These are phyloP conservation scores for Hylaeus volcanicus DNA, from an alignment of 1,140 invertebrate species.

Conservation along the genomic window DNA sequence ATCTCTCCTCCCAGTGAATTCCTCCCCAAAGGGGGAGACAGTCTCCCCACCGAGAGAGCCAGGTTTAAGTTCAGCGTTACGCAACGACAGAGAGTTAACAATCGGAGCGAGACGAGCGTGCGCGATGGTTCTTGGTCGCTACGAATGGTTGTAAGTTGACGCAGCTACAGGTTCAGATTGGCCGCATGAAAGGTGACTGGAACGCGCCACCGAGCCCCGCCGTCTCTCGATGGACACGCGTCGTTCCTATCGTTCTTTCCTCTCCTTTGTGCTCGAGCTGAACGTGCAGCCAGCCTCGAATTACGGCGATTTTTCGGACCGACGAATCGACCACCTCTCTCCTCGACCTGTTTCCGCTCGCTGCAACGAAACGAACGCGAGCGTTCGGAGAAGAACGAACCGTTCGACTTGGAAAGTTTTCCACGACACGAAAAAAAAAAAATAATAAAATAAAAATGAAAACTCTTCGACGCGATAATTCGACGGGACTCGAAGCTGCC, in stretches of 20 bases:
- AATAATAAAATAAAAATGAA: no score
- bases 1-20: no score
- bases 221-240: background rate
- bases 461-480: background rate
- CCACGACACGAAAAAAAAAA: no score
- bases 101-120: background rate
- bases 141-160: constrained; percentile 8
- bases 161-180: constrained; percentile 33
- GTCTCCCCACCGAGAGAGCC: no score
- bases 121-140: background rate
- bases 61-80: no score
- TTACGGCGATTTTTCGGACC: constrained; percentile 17
- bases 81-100: background rate
- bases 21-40: no score
- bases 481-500: background rate
- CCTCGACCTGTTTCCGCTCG: background rate
- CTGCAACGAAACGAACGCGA: background rate
- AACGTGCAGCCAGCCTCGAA: constrained; percentile 18
- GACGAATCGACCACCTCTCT: constrained; percentile 10
- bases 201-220: background rate
- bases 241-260: background rate
- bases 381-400: no score
- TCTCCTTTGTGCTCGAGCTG: constrained; percentile 34
- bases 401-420: no score
- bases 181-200: constrained; percentile 26